A percentile compares a stretch with the other conserved stretches of the same genome.
Conservation (phyloP, 1,140 invertebrate species). For the Lepidurus couesii region DNA sequence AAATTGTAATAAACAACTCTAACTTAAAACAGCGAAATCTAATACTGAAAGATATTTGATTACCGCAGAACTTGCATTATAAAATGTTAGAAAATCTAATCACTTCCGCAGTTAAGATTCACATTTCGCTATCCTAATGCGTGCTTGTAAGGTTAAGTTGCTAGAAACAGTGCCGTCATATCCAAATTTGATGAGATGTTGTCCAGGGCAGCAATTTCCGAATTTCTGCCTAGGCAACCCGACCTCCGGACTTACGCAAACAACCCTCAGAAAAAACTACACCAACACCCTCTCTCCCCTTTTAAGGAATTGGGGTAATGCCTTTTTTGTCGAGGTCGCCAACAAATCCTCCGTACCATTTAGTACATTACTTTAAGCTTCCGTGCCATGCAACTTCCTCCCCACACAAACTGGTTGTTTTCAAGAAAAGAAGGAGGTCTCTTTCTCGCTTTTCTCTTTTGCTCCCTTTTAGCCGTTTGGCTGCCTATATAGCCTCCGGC, state of each 20-base stretch:
- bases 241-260: not conserved
- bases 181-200: not conserved
- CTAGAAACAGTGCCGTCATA: not conserved
- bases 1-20: no score
- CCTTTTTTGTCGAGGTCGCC: no score
- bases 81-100: no score
- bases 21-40: no score
- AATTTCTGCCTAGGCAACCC: not conserved
- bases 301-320: no score
- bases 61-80: no score
- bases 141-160: no score
- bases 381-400: not conserved
- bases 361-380: not conserved
- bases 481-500: constrained; percentile 3
- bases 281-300: no score
- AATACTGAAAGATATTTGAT: no score
- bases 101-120: no score
- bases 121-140: no score
- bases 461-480: not conserved
- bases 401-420: not conserved
- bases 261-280: not conserved
- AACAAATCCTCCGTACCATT: not conserved
- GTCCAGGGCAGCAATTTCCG: not conserved
- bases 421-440: not conserved
- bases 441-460: not conserved